Evolutionary conservation across 1,140 invertebrate genomes (phyloP), one percentile per base, ranked within the genome.

Genomic region (Lerema accius): DNA sequence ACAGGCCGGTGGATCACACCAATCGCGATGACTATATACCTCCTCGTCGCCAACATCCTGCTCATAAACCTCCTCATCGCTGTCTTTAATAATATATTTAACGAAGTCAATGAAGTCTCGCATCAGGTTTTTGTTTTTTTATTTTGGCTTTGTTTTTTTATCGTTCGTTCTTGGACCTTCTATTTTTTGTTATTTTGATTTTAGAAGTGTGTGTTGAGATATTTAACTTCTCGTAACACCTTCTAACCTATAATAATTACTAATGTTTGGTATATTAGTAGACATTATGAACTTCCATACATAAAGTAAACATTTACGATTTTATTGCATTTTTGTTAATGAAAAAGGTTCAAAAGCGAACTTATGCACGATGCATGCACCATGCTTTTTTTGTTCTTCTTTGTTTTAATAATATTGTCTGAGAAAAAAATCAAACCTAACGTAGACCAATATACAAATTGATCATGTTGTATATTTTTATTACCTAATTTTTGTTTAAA

Each of bases 61-160:
- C 93, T 99, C 55, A 97, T 99, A 71, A 99, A 99, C 89, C 93
- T 99, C 15, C 94, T 99, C 35, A 99, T 99, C 81, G 98, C 98
- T 3, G 97, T 99, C 14, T 99, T 99, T 92, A 99, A 99, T 91
- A 98, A 99, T 85, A 99, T 99, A 73, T 99, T 99, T 91, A 97
- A 96, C 70, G 96, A 98, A 87, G 97, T 98, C 56, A 98, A 98
- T 91, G 96, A 96, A 40, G 95, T 98, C 42, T 97, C 98, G 6
- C 96, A 98, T 91, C 96, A 99, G 94, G 93, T 94, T 88, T 81
- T 78, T 74, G 28, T 67, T 84, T 89, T 78, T 80, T 82, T 73
- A 68, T 79, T 78, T 74, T 60, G 63, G 72, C 76, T 78, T 65
- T 16, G 26, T 61, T 45, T 45, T 43, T 19, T n/a, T 13, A 26